phyloP scores from a whole-genome alignment of 2,888 invertebrate genomes.

The Pammene aurita region DNA sequence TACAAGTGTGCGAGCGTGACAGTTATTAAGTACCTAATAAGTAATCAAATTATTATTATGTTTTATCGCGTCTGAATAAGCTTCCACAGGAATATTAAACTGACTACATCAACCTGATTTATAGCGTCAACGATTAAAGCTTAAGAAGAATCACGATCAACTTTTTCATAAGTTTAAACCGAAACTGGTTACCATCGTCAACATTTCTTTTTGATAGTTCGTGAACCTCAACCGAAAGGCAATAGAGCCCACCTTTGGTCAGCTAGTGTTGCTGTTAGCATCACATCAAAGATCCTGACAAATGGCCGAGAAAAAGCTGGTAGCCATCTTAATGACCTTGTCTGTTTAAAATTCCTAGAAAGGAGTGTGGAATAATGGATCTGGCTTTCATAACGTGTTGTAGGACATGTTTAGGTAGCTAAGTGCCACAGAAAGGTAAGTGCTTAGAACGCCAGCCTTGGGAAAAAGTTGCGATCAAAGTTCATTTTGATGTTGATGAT shows the following conservation, averaged over 20 bases:
- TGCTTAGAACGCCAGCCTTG: background rate
- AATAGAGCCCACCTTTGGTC: background rate
- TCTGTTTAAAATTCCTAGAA: constrained; percentile 26
- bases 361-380: constrained; percentile 42
- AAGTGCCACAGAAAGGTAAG: background rate
- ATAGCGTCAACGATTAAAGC: constrained; percentile 4
- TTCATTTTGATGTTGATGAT: too few relatives aligned
- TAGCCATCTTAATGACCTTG: constrained; percentile 13
- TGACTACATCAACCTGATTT: background rate
- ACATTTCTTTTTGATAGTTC: background rate
- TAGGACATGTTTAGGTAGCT: background rate
- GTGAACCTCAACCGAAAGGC: background rate
- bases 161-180: constrained; percentile 16
- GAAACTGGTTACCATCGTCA: constrained; percentile 6
- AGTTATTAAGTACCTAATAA: too few relatives aligned
- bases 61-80: background rate
- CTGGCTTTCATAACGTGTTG: constrained; percentile 20
- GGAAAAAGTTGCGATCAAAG: too few relatives aligned
- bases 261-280: background rate
- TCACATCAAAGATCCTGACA: constrained; percentile 12
- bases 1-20: too few relatives aligned
- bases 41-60: too few relatives aligned
- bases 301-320: constrained; percentile 24
- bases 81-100: background rate
- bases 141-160: background rate